phyloP scores from a whole-genome alignment of 2,797 vertebrate genomes.

The Crenichthys baileyi region DNA sequence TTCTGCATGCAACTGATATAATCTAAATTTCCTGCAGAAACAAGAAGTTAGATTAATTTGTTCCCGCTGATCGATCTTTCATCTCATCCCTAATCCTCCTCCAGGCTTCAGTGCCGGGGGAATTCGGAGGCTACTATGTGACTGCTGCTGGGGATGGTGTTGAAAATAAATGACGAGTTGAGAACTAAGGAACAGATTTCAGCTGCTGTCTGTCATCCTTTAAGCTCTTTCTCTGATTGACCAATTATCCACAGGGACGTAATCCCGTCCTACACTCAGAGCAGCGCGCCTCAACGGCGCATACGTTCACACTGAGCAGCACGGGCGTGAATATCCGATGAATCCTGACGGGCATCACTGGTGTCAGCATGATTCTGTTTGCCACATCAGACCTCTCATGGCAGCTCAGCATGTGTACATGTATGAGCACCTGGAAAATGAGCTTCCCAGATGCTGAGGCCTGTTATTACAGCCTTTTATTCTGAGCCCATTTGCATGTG shows the following conservation, averaged over 20 bases:
- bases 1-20: background rate
- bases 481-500: too few species aligned
- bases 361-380: background rate
- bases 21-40: background rate
- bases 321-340: background rate
- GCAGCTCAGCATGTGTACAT: background rate
- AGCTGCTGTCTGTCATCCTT: constrained; percentile 29
- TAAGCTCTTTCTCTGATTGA: constrained; percentile 10
- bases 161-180: background rate
- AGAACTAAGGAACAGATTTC: background rate
- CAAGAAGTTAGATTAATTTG: background rate
- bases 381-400: background rate
- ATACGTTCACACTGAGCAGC: background rate
- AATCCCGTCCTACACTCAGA: constrained; percentile 23
- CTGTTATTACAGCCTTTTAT: background rate
- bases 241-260: constrained; percentile 32
- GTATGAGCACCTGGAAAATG: background rate
- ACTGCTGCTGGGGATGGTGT: background rate
- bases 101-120: background rate
- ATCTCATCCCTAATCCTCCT: background rate
- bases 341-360: constrained; percentile 3
- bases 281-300: background rate
- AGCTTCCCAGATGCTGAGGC: background rate
- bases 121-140: background rate
- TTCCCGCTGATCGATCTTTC: background rate